These are phyloP conservation scores for Copidosoma aretas DNA, from an alignment of 2,888 invertebrate genomes.

Conservation along the genomic window DNA sequence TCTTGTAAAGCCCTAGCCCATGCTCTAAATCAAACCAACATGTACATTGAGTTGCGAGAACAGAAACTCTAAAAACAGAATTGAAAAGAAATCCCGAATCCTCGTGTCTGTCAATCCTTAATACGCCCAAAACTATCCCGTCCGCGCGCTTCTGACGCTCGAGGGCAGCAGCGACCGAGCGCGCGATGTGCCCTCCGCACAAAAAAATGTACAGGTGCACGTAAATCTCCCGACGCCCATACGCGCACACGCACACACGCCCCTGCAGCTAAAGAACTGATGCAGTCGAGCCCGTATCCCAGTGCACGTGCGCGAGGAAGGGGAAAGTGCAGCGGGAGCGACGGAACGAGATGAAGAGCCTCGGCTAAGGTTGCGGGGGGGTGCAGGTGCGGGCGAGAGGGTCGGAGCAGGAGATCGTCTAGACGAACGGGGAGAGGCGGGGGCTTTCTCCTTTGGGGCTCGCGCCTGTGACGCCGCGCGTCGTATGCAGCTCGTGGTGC, in stretches of 20 bases:
- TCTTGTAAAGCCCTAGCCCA: too few species aligned
- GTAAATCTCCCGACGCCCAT: slow-evolving; percentile 25
- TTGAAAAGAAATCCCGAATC: too few species aligned
- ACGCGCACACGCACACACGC: background rate
- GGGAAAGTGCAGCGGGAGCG: slow-evolving; percentile 38
- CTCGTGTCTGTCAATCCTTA: too few species aligned
- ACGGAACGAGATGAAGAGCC: slow-evolving; percentile 15
- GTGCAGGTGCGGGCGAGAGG: slow-evolving; percentile 42
- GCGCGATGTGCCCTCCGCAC: too few species aligned
- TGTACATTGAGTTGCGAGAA: too few species aligned
- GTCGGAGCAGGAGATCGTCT: slow-evolving; percentile 60
- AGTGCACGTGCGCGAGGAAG: slow-evolving; percentile 46
- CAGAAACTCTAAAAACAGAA: too few species aligned
- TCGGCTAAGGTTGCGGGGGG: background rate
- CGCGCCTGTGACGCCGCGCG: slow-evolving; percentile 11
- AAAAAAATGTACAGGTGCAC: background rate
- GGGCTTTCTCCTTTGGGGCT: slow-evolving; percentile 39
- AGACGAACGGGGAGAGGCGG: slow-evolving; percentile 57
- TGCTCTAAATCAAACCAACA: too few species aligned
- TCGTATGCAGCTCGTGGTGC: background rate
- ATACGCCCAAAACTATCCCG: too few species aligned
- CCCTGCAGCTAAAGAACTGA: too few species aligned
- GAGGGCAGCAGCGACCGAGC: too few species aligned
- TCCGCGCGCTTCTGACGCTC: too few species aligned
- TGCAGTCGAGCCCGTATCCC: too few species aligned